Evolutionary conservation across 2,113 vertebrate species (phyloP).

Genomic region (Clarias magur): DNA sequence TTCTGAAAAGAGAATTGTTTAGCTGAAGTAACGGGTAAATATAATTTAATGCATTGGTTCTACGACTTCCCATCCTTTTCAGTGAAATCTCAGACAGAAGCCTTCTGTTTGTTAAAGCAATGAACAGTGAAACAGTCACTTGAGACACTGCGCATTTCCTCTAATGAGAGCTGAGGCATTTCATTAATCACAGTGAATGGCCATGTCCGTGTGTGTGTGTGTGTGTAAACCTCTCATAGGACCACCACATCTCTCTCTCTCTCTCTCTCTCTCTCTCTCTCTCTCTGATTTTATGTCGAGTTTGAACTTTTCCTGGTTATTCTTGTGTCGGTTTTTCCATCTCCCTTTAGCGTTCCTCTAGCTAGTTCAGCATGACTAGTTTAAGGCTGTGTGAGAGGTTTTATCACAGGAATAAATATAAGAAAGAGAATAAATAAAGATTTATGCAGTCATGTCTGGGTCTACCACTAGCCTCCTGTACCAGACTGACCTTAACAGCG

Average conservation of each 20-base stretch:
- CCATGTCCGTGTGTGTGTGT: background rate
- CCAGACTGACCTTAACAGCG: too few species aligned
- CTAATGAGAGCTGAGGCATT: constrained; percentile 25
- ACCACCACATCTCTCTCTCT: background rate
- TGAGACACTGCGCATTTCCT: constrained; percentile 17
- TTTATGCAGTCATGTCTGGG: background rate
- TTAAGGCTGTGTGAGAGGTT: background rate
- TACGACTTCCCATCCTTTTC: background rate
- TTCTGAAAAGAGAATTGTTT: background rate
- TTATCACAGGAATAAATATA: background rate
- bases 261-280: background rate
- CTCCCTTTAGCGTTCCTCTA: background rate
- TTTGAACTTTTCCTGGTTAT: background rate
- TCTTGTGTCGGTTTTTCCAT: background rate
- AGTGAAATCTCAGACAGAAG: constrained; percentile 11
- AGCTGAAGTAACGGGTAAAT: constrained; percentile 21
- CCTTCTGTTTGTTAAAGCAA: constrained; percentile 20
- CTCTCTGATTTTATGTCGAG: background rate
- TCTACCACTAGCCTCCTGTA: background rate
- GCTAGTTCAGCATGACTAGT: background rate
- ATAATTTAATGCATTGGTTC: background rate
- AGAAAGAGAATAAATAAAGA: background rate
- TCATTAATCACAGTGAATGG: constrained; percentile 29
- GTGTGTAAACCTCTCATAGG: background rate
- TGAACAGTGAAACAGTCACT: constrained; percentile 25